Evolutionary conservation across 2,888 invertebrate genomes (phyloP), one percentile per base, ranked within the genome.

Genomic region (Rhagophthalmus giganteus): DNA sequence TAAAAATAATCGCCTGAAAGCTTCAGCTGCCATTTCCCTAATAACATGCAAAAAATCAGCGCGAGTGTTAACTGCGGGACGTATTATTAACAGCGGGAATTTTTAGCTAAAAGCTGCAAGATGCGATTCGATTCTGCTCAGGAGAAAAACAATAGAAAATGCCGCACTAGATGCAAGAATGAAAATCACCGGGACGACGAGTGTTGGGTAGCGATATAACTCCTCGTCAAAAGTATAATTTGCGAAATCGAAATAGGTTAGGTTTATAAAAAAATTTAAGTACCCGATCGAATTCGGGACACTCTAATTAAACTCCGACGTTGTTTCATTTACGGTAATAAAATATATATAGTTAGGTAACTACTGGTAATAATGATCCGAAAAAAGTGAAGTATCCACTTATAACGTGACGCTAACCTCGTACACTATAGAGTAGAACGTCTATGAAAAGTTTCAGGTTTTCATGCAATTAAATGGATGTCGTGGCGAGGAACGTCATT

Each of bases 1-100:
- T 59, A 60, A 60, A 60, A 59, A 57, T 60, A 59, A 59, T 59
- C 55, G 58, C 56, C 40, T 50, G 53, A 58, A 59, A 59, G 56
- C 57, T 47, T 48, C 42, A 30, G 51, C 45, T 45, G 33, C 51
- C 45, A 51, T 51, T 51, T 46, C 45, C 35, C 51, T 51, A 45
- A 51, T 51, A 45, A 51, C 51, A 51, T 50, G 42, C 50, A 39
- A 51, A 51, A 51, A 51, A 51, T 37, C 45, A 25, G 25, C 27
- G 45, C 51, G 37, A 41, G 37, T 38, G 50, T 50, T 50, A 50
- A 50, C 50, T 50, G 38, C 41, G 41, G 49, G 41, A 41, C 15
- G 48, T 41, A 48, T 41, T 48, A 41, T 41, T 40, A 48, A 48
- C 48, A 48, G 35, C 15, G 26, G 48, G 38, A 41, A 49, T 49